Conservation (phyloP, 2,113 vertebrate species). For the Setophaga petechia region DNA sequence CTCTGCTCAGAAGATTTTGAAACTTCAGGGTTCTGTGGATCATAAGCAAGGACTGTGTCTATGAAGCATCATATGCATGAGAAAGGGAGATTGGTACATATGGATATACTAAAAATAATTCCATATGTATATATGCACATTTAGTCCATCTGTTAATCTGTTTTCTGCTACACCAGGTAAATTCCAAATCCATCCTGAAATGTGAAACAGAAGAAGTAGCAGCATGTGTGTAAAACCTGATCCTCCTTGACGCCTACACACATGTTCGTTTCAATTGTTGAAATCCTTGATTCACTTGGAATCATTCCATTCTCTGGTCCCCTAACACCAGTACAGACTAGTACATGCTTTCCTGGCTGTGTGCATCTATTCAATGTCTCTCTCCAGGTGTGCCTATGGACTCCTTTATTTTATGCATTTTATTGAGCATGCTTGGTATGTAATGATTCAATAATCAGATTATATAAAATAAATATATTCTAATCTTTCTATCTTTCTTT, state of each 20-base stretch:
- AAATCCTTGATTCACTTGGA: background rate
- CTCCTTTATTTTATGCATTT: background rate
- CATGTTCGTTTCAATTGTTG: background rate
- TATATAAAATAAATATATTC: background rate
- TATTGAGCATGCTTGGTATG: background rate
- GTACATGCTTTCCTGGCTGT: background rate
- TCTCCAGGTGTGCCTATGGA: background rate
- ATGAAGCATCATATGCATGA: background rate
- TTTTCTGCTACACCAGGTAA: background rate
- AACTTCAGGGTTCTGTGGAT: background rate
- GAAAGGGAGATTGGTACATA: background rate
- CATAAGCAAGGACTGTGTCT: background rate
- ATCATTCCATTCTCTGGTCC: background rate
- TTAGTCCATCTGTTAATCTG: background rate
- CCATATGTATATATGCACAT: background rate
- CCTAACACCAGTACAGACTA: background rate
- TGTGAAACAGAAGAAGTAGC: background rate
- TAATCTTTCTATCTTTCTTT: background rate
- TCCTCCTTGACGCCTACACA: background rate
- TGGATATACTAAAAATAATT: background rate
- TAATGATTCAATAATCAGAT: background rate
- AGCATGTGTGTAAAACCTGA: background rate
- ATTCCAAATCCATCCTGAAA: background rate
- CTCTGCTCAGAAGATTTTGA: background rate
- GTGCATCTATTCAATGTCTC: background rate